These are phyloP conservation scores for Neosilurus mollespiculum DNA, from an alignment of 2,797 vertebrate species.

Conservation along the genomic window DNA sequence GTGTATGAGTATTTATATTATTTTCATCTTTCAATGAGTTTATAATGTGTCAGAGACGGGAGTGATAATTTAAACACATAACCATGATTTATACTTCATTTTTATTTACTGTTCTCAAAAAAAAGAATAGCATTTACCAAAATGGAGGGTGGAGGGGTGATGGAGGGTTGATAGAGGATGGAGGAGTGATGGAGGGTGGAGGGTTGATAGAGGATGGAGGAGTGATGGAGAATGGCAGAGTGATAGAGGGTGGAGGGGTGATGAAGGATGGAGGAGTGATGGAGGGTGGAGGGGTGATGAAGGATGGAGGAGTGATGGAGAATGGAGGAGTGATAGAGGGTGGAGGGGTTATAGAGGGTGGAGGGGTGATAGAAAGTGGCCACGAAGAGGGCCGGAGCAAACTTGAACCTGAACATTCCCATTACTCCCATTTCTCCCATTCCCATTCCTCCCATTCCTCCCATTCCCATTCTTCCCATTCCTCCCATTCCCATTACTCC, in stretches of 20 bases:
- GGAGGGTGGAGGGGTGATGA: too few species aligned
- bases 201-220: neutral
- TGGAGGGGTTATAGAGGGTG: too few species aligned
- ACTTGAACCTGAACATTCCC: too few species aligned
- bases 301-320: neutral
- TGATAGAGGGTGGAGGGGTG: neutral
- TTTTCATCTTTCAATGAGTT: neutral
- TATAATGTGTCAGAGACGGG: neutral
- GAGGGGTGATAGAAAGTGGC: too few species aligned
- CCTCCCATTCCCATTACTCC: constrained; percentile 40
- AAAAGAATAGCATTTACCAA: neutral
- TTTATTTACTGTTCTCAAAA: constrained; percentile 30
- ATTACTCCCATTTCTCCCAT: constrained; percentile 33
- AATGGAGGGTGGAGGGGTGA: neutral
- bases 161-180: too few species aligned
- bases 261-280: too few species aligned
- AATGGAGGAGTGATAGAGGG: neutral
- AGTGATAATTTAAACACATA: too few species aligned
- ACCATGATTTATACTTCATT: neutral
- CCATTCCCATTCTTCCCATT: neutral
- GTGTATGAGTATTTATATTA: too few species aligned
- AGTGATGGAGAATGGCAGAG: neutral
- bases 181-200: neutral
- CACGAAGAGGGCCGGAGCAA: too few species aligned
- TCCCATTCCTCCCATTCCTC: too few species aligned